These are phyloP conservation scores for Anthoscopus minutus DNA, from an alignment of 2,113 vertebrate species.

Conservation along the genomic window DNA sequence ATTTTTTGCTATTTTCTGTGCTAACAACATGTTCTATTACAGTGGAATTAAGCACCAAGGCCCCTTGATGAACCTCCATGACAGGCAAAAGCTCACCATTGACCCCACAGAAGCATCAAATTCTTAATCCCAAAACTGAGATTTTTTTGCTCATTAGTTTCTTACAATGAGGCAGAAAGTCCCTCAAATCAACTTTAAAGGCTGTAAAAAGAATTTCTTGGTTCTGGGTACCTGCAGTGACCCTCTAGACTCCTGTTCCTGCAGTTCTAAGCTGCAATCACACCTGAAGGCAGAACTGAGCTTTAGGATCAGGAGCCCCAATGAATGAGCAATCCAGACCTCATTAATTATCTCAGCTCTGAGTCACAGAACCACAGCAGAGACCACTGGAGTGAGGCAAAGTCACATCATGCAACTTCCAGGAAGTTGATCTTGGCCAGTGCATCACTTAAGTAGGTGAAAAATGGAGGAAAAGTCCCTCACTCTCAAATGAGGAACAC, in stretches of 20 bases:
- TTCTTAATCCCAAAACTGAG: neutral
- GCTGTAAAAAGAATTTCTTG: neutral
- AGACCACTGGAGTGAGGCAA: neutral
- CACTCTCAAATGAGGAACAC: neutral
- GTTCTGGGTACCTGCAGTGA: neutral
- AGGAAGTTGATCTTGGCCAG: neutral
- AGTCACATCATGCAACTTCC: neutral
- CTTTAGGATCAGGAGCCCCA: neutral
- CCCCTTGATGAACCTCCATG: rapidly evolving
- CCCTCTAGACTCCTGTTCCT: rapidly evolving
- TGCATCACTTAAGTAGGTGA: neutral
- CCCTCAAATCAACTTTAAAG: neutral
- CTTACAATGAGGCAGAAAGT: neutral
- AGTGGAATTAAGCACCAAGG: neutral
- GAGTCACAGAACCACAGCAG: neutral
- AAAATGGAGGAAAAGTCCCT: neutral
- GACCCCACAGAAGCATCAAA: neutral
- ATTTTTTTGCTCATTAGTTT: neutral
- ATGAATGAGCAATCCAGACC: neutral
- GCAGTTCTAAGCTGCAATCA: neutral
- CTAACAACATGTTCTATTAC: neutral
- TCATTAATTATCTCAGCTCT: neutral
- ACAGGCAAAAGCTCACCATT: neutral
- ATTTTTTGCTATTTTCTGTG: neutral
- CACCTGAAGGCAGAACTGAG: neutral